Evolutionary conservation across 1,140 invertebrate species (phyloP).

Genomic region (Goniozus legneri): DNA sequence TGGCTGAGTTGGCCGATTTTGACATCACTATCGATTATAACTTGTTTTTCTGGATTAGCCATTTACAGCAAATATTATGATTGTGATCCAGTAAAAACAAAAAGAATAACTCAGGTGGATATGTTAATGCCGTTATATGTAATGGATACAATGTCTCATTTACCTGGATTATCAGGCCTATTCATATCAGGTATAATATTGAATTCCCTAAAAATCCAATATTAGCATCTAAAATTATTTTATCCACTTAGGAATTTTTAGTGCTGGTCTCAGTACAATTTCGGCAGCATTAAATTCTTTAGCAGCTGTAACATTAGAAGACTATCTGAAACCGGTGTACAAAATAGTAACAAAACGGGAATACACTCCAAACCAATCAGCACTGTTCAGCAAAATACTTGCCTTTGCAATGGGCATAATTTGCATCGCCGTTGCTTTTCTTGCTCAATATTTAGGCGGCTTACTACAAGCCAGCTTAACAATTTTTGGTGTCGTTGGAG

Average conservation of each 20-base stretch:
- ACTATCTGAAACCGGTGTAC: slow-evolving; percentile 64
- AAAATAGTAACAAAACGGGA: slow-evolving; percentile 19
- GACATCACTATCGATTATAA: slow-evolving; percentile 63
- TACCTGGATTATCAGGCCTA: slow-evolving; percentile 72
- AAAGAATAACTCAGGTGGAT: slow-evolving; percentile 56
- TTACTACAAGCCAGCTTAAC: slow-evolving; percentile 73
- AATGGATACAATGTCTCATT: slow-evolving; percentile 66
- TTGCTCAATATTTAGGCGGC: slow-evolving; percentile 70
- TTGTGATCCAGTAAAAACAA: slow-evolving; percentile 69
- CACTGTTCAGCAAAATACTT: slow-evolving; percentile 59
- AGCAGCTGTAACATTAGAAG: slow-evolving; percentile 82
- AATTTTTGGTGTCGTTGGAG: slow-evolving; percentile 77
- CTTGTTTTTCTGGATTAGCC: slow-evolving; percentile 74
- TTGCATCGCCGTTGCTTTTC: slow-evolving; percentile 69
- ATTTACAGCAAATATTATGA: slow-evolving; percentile 72
- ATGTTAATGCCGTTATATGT: slow-evolving; percentile 76
- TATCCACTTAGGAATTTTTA: slow-evolving; percentile 65
- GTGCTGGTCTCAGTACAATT: slow-evolving; percentile 80
- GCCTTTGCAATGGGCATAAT: slow-evolving; percentile 67
- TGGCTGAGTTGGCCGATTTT: slow-evolving; percentile 72
- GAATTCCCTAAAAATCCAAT: background rate
- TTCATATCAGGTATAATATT: slow-evolving; percentile 64
- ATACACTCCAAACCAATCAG: slow-evolving; percentile 32
- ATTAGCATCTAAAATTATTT: background rate
- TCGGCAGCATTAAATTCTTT: slow-evolving; percentile 82